Evolutionary conservation across 2,888 invertebrate genomes (phyloP).

Genomic region (Cecidostiba fungosa): DNA sequence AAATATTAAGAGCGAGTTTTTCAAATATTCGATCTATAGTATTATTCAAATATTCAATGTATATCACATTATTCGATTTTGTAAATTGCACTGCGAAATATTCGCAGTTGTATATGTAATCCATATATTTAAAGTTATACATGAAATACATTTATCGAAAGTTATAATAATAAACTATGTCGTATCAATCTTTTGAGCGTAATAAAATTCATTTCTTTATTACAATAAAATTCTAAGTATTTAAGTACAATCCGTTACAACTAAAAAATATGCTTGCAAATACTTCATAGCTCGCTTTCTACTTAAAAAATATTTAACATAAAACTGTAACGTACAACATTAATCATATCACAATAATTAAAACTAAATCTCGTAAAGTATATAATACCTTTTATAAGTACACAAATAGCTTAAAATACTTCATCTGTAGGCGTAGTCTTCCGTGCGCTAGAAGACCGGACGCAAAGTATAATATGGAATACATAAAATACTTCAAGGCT

Average conservation of each 20-base stretch:
- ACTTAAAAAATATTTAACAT: conserved; percentile 20
- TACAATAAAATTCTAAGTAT: neutral
- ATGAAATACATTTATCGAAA: neutral
- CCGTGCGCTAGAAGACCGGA: neutral
- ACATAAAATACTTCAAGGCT: conserved; percentile 44
- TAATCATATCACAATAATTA: conserved; percentile 14
- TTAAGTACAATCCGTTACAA: neutral
- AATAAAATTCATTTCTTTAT: neutral
- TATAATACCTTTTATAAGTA: conserved; percentile 8
- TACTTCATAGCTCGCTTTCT: conserved; percentile 2
- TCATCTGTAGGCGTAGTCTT: neutral
- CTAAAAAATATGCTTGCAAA: neutral
- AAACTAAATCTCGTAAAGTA: neutral
- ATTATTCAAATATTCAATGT: neutral
- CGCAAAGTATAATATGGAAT: neutral
- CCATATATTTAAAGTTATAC: neutral
- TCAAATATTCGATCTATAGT: neutral
- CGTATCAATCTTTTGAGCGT: neutral
- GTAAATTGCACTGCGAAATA: neutral
- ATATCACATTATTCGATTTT: neutral
- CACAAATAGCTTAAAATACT: conserved; percentile 5
- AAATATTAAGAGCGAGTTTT: neutral
- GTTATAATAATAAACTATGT: neutral
- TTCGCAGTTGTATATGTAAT: neutral
- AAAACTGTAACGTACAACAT: neutral